Conservation (phyloP, 92 coral and sea anemone genomes). For the Epizoanthus illoricatus region DNA sequence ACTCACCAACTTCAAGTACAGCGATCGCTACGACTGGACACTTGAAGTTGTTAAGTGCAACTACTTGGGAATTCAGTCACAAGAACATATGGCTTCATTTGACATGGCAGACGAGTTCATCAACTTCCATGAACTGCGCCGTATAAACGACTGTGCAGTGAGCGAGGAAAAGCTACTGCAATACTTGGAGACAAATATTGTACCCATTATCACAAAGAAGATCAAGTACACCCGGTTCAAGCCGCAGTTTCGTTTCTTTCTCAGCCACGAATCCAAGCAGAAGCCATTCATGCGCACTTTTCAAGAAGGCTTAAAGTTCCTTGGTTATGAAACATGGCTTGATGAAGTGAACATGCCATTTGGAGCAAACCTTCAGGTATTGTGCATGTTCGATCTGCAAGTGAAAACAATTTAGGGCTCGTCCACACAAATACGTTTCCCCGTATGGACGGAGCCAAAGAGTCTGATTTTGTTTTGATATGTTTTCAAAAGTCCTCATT, state of each 20-base stretch:
- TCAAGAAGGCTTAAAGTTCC: constrained; percentile 63
- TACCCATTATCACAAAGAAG: constrained; percentile 63
- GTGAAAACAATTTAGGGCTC: no score
- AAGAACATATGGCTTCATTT: constrained; percentile 59
- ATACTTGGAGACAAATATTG: constrained; percentile 58
- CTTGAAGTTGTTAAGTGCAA: constrained; percentile 63
- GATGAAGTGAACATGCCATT: constrained; percentile 60
- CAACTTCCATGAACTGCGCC: constrained; percentile 50
- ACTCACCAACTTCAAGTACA: constrained; percentile 64
- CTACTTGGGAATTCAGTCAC: constrained; percentile 54
- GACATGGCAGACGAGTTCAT: constrained; percentile 67
- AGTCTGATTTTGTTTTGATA: no score
- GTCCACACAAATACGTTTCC: no score
- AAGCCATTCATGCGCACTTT: constrained; percentile 73
- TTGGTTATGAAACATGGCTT: constrained; percentile 70
- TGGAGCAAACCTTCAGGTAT: constrained; percentile 33
- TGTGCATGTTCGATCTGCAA: no score
- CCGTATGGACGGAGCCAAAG: no score
- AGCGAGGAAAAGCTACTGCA: constrained; percentile 55
- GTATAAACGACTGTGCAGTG: constrained; percentile 42
- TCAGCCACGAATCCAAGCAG: constrained; percentile 74
- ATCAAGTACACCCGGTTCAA: constrained; percentile 61
- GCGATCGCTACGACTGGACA: constrained; percentile 50
- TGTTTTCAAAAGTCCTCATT: no score
- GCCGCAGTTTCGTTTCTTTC: constrained; percentile 72